phyloP scores from a whole-genome alignment of 1,140 invertebrate genomes.

The Lepidurus arcticus region DNA sequence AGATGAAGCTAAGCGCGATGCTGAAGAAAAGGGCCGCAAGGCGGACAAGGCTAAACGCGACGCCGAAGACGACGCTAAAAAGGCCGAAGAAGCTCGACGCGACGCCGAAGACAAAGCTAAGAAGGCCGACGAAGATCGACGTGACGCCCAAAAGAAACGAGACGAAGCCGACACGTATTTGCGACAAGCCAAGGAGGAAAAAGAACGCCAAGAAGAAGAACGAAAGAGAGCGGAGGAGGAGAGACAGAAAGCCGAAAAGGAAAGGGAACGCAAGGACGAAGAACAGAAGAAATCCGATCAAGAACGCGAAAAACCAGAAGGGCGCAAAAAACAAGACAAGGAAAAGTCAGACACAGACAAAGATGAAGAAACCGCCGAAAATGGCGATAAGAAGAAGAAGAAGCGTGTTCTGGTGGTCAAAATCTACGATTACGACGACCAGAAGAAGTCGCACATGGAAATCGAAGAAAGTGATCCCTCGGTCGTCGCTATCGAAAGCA shows the following conservation, averaged over 20 bases:
- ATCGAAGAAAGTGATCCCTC: not conserved
- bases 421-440: constrained; percentile 15
- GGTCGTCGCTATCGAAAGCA: not conserved
- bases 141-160: not conserved
- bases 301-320: too few relatives aligned
- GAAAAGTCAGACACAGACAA: not conserved
- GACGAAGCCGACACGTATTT: not conserved
- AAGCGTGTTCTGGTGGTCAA: not conserved
- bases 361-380: not conserved
- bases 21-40: not conserved
- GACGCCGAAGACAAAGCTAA: not conserved
- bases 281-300: too few relatives aligned
- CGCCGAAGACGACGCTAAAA: not conserved
- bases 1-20: not conserved
- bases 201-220: not conserved
- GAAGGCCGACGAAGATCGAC: not conserved
- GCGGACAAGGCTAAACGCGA: not conserved
- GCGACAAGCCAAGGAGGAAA: not conserved
- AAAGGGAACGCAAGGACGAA: not conserved
- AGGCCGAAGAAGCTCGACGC: not conserved
- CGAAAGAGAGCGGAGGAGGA: not conserved
- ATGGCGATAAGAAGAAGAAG: not conserved
- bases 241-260: not conserved
- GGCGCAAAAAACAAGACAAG: too few relatives aligned
- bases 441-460: not conserved